These are phyloP conservation scores for Platichthys flesus DNA, from an alignment of 2,113 vertebrate species.

Conservation along the genomic window DNA sequence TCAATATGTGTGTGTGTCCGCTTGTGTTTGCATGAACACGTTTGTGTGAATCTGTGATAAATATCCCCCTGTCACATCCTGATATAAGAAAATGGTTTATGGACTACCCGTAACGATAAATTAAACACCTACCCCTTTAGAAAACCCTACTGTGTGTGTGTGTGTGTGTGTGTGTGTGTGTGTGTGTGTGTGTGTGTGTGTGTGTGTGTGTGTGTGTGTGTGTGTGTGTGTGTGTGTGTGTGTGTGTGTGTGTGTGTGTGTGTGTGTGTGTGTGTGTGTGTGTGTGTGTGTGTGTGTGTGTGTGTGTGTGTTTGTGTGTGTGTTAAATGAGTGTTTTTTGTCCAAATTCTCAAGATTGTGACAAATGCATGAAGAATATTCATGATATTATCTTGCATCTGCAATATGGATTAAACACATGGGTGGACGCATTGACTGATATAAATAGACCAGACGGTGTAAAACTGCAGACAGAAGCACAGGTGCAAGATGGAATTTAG, in stretches of 20 bases:
- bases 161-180: not conserved
- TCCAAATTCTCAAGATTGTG: slow-evolving; percentile 50
- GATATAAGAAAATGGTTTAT: slow-evolving; percentile 78
- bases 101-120: slow-evolving; percentile 71
- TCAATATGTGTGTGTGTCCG: slow-evolving; percentile 8
- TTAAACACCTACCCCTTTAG: slow-evolving; percentile 52
- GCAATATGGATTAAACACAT: slow-evolving; percentile 63
- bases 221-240: no score
- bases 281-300: not conserved
- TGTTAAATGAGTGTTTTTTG: slow-evolving; percentile 6
- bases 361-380: slow-evolving; percentile 63
- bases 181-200: not conserved
- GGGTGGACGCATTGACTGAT: slow-evolving; percentile 47
- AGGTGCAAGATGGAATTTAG: slow-evolving; percentile 36
- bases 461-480: slow-evolving; percentile 18
- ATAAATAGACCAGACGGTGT: slow-evolving; percentile 33
- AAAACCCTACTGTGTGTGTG: slow-evolving; percentile 8
- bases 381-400: slow-evolving; percentile 48
- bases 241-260: not conserved
- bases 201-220: slow-evolving; percentile 2
- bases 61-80: slow-evolving; percentile 59
- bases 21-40: slow-evolving; percentile 2
- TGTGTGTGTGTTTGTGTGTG: not conserved
- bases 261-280: not conserved
- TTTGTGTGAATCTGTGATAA: slow-evolving; percentile 48